Conservation (phyloP, 2,113 vertebrate species). For the Rhabdomys dilectus region DNA sequence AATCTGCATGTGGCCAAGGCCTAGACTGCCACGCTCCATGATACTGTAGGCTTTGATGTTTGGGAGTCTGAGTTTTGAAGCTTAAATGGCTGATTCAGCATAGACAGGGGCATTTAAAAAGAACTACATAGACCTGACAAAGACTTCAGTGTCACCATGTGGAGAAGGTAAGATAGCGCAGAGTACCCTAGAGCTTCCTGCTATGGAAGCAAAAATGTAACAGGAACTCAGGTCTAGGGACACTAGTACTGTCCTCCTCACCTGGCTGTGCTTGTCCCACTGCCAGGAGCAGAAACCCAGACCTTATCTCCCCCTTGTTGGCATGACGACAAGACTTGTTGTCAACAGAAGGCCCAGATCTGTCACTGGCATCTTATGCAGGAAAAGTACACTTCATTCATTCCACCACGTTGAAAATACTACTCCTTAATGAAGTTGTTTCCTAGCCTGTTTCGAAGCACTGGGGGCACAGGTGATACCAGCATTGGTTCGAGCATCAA, state of each 20-base stretch:
- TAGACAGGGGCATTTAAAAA: neutral
- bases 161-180: neutral
- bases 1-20: neutral
- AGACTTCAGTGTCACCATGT: neutral
- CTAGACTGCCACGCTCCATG: neutral
- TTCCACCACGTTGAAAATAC: neutral
- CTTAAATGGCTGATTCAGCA: neutral
- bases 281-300: neutral
- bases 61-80: neutral
- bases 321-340: rapidly evolving
- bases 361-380: too few relatives aligned
- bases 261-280: neutral
- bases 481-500: neutral
- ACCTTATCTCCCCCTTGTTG: rapidly evolving
- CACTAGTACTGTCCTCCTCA: neutral
- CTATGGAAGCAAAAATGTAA: too few relatives aligned
- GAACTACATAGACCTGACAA: neutral
- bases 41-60: neutral
- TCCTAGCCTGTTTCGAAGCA: neutral
- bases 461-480: neutral
- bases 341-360: rapidly evolving
- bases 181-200: too few relatives aligned
- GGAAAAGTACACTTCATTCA: neutral
- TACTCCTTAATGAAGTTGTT: neutral
- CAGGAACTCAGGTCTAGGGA: neutral